Evolutionary conservation across 2,797 vertebrate species (phyloP), one percentile per base, ranked within the genome.

Genomic region (Poeciliopsis turneri): DNA sequence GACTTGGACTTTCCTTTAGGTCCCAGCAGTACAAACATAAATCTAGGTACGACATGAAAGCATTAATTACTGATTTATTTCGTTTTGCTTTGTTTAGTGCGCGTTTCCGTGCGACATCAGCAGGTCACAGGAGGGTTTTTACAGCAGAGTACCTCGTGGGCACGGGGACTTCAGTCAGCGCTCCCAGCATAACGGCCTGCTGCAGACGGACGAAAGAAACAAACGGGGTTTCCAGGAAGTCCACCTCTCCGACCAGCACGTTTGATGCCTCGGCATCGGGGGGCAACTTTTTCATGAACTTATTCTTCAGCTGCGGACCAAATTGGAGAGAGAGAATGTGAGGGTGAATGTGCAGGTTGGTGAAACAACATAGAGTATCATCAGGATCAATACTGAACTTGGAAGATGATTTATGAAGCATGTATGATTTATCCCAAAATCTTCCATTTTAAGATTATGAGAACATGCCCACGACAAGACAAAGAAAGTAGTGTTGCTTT

Each of bases 271-370:
- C 98, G 0, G 98, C 98, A 0, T 99, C 98, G 0, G 97, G 97
- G 0, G 98, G 98, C 81, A 99, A 53, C 15, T 99, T 99, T 88
- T 99, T 99, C 98, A 99, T 99, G 92, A 99, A 99, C 83, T 99
- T 99, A 47, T 99, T 99, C 94, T 98, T 99, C 89, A 99, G 92
- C 98, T 99, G 84, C 72, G 2, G 70, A 39, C 77, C 15, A 76
- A 18, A 69, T 8, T 16, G 46, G 0, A 51, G 8, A 5, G 7
- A 9, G 25, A 2, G 7, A 11, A 5, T 2, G 45, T 1, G 10
- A 45, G 28, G 55, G 45, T 2, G 1, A 51, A 25, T 51, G 64
- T 2, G 7, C 25, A 43, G 46, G 12, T 33, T 23, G 36, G 11
- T 1, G n/a, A 0, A 23, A 10, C 25, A 49, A 61, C 11, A 23